Evolutionary conservation across 53 echinoderm and acorn worm genomes (phyloP), one percentile per base, ranked within the genome.

Genomic region (Antedon mediterranea): DNA sequence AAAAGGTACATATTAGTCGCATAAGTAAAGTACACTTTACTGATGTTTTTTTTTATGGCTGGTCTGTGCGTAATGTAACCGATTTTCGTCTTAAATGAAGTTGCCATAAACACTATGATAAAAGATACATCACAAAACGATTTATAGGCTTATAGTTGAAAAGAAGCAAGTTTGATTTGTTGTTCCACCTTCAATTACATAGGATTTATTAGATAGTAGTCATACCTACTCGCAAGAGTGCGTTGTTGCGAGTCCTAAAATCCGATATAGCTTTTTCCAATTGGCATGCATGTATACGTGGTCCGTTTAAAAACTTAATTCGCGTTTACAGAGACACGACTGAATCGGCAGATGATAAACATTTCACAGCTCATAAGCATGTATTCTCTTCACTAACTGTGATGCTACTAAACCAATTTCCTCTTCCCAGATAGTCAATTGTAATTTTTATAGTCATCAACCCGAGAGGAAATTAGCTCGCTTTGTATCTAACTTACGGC

Each of bases 371-470:
- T 57, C 57, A 57, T 57, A 57, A 57, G 57, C 57, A 57, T 3
- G 14, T 57, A 57, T 57, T 57, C 57, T 57, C 23, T 26, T 57
- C 57, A 57, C 57, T 57, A 57, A 57, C 57, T 57, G 57, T 57
- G 57, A 57, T 57, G 57, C 57, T 57, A 57, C 57, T 57, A 57
- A 57, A 57, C 57, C 57, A 57, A 57, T 57, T 57, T 57, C 57
- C 57, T 57, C 57, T 57, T 57, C 57, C 57, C 57, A 57, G 57
- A 57, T 57, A 57, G 57, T 57, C 57, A 57, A 57, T 57, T 57
- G 57, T 57, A 57, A 57, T 57, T 57, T 57, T 57, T 57, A 57
- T 57, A 57, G 57, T 57, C 57, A 57, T 57, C 57, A 57, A 57
- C 57, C 20, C 57, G 57, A 57, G 23, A 57, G 57, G 57, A 57